Conservation (phyloP, 2,797 vertebrate species). For the Micrastur ruficollis region DNA sequence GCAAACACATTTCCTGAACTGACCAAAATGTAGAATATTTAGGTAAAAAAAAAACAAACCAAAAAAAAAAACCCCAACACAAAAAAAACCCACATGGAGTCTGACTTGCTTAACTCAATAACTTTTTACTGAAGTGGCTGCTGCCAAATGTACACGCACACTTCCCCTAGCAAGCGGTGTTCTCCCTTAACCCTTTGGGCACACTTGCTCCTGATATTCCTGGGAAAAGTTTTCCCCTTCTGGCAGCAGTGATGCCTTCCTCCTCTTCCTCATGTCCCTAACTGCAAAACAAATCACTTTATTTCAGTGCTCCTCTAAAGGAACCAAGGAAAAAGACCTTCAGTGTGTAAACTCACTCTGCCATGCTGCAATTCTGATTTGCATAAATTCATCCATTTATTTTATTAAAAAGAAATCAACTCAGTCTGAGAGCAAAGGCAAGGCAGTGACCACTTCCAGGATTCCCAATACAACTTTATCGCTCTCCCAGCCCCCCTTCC, state of each 20-base stretch:
- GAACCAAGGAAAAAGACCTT: background rate
- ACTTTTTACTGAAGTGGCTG: conserved; percentile 51
- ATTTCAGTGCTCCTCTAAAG: background rate
- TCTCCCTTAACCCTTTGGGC: conserved; percentile 56
- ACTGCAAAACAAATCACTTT: background rate
- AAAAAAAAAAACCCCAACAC: background rate
- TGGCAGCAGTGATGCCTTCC: background rate
- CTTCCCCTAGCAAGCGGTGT: conserved; percentile 21
- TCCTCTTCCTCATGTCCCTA: background rate
- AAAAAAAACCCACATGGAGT: conserved; percentile 38
- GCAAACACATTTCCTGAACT: conserved; percentile 58
- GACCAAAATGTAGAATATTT: conserved; percentile 56
- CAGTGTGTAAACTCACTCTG: background rate
- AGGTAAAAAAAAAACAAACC: background rate
- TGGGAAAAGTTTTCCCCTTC: background rate
- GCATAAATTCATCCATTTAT: background rate
- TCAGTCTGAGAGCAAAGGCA: background rate
- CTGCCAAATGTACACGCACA: conserved; percentile 50
- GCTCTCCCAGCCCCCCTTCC: background rate
- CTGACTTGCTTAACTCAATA: conserved; percentile 50
- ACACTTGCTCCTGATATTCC: background rate
- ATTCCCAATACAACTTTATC: background rate
- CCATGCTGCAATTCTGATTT: background rate
- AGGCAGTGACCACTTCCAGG: background rate
- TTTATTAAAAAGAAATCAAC: background rate